A percentile compares a stretch with the other conserved stretches of the same genome.
These are phyloP conservation scores for Caenorhabditis japonica DNA, from an alignment of 2,888 invertebrate genomes.

Conservation along the genomic window DNA sequence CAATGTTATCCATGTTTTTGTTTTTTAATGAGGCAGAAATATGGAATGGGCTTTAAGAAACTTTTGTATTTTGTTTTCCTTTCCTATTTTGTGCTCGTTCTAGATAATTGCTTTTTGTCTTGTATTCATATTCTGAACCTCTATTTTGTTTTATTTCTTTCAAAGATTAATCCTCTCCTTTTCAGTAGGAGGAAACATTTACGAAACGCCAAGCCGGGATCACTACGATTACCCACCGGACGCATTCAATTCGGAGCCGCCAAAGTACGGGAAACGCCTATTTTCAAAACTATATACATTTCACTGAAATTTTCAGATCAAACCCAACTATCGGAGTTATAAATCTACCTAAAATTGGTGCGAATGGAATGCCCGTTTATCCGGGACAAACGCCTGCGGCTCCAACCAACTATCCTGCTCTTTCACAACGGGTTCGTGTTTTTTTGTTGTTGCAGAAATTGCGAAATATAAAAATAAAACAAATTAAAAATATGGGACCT, in stretches of 20 bases:
- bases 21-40: too few relatives aligned
- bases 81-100: not conserved
- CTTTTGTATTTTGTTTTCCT: not conserved
- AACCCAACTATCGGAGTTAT: conserved; percentile 51
- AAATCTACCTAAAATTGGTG: conserved; percentile 64
- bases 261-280: conserved; percentile 19
- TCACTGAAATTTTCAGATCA: conserved; percentile 17
- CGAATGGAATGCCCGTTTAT: conserved; percentile 63
- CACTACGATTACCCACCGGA: conserved; percentile 64
- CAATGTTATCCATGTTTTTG: too few relatives aligned
- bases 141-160: too few relatives aligned
- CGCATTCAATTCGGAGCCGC: conserved; percentile 33
- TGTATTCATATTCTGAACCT: too few relatives aligned
- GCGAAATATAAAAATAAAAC: not conserved
- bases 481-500: too few relatives aligned
- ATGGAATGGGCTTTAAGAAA: too few relatives aligned
- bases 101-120: too few relatives aligned
- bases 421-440: conserved; percentile 62
- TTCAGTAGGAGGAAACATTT: conserved; percentile 48
- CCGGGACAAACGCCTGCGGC: conserved; percentile 25
- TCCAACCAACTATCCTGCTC: conserved; percentile 48
- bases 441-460: conserved; percentile 10
- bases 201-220: conserved; percentile 56
- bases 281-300: not conserved
- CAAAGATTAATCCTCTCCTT: too few relatives aligned